A percentile compares a stretch with the other conserved stretches of the same genome.
Conservation (phyloP, 2,113 vertebrate species). For the Gobius niger region DNA sequence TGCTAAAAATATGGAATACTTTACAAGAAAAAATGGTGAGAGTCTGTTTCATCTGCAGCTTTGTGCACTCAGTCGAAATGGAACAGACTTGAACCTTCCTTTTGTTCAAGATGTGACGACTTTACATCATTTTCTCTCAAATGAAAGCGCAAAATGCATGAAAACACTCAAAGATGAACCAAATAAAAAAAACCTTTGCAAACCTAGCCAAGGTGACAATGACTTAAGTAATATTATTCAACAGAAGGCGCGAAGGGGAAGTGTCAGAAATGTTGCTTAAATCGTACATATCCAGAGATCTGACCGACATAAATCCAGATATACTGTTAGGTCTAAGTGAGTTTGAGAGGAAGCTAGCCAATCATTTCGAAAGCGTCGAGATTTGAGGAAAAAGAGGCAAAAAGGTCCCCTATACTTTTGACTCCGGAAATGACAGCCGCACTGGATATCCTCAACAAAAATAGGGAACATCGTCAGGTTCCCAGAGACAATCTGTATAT, state of each 20-base stretch:
- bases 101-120: conserved; percentile 31
- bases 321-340: conserved; percentile 24
- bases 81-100: not conserved
- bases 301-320: conserved; percentile 26
- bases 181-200: conserved; percentile 8
- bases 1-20: too few relatives aligned
- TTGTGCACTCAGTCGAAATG: too few relatives aligned
- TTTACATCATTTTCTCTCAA: conserved; percentile 28
- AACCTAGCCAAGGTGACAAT: conserved; percentile 28
- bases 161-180: conserved; percentile 17
- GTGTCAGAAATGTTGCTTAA: conserved; percentile 33
- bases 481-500: conserved; percentile 2
- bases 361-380: conserved; percentile 38
- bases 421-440: conserved; percentile 15
- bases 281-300: conserved; percentile 2
- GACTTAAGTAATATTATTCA: conserved; percentile 26
- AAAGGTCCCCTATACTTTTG: conserved; percentile 28
- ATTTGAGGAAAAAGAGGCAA: conserved; percentile 26
- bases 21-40: too few relatives aligned
- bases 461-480: conserved; percentile 19
- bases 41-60: too few relatives aligned
- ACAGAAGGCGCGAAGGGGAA: conserved; percentile 24
- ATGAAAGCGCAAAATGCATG: conserved; percentile 17
- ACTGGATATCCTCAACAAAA: conserved; percentile 22
- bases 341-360: conserved; percentile 30